Conservation (phyloP, 2,113 vertebrate genomes). For the Origma solitaria region DNA sequence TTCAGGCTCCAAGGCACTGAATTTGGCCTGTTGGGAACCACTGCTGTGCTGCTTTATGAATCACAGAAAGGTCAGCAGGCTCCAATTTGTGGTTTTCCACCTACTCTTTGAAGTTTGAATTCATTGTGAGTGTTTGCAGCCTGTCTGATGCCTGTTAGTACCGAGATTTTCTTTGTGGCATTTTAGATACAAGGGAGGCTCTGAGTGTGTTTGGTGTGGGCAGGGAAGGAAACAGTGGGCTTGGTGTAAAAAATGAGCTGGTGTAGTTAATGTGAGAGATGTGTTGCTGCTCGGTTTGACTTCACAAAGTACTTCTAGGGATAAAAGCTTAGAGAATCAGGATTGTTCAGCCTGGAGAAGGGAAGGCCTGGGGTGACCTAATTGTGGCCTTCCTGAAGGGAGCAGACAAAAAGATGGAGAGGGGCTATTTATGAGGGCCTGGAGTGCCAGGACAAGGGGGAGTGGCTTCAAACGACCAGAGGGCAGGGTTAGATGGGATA, state of each 20-base stretch:
- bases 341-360: neutral
- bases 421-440: neutral
- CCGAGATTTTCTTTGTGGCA: neutral
- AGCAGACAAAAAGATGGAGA: neutral
- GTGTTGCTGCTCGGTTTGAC: neutral
- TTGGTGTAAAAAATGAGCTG: slow-evolving; percentile 13
- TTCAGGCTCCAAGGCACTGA: slow-evolving; percentile 26
- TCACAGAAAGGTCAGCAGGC: slow-evolving; percentile 1
- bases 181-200: neutral
- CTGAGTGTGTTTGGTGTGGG: neutral
- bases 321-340: neutral
- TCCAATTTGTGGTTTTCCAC: slow-evolving; percentile 53
- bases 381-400: neutral
- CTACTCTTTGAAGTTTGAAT: slow-evolving; percentile 35
- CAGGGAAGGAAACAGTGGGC: neutral
- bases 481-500: neutral
- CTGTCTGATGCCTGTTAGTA: neutral
- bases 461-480: neutral
- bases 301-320: neutral
- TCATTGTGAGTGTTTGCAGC: neutral
- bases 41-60: neutral
- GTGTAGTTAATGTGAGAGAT: neutral
- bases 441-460: neutral
- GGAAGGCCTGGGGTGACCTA: neutral
- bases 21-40: neutral